Base-by-base conservation (phyloP, 2,797 vertebrate species). In the Epinephelus coioides region DNA sequence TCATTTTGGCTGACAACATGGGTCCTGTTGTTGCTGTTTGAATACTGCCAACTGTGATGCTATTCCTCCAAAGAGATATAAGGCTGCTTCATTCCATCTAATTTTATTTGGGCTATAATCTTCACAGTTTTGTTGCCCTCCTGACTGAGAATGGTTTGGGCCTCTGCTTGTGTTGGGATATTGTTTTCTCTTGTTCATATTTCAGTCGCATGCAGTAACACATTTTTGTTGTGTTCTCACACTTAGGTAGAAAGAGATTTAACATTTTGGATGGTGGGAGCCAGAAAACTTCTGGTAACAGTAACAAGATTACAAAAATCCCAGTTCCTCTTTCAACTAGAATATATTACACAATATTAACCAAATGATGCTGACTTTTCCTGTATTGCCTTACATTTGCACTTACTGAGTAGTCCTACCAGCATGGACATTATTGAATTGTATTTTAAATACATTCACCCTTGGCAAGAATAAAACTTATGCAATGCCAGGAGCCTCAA, bases 1-100 rank as follows among this genome's bases (percentile, higher is more conserved):
- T 86, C 61, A 54, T 84, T 79, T 73, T 78, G 66, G 84, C 65
- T 70, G 25, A 82, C 68, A 70, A 75, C 69, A 73, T 64, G 38
- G 78, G 69, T 72, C 47, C 51, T 65, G 27, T 85, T 61, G 73
- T 65, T 83, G 60, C 62, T 13, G 17, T 72, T 87, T 79, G 62
- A 84, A 80, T 68, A 51, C 40, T 47, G 67, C 56, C 62, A 70
- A 75, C 27, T 76, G 62, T 61, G 71, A 34, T 80, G 71, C 61
- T 73, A 49, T 69, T 85, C 23, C 67, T 77, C 73, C 64, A 38
- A 40, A 62, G 74, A 70, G 68, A 78, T 59, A 40, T 44, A 51
- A 56, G 38, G 23, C 77, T 63, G 57, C 46, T 72, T 87, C 40
- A 23, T 21, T 69, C 44, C 5, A 43, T 72, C 49, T 59, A 40